Percentiles rank a stretch among this genome's conserved stretches.
These are phyloP conservation scores for Calliopsis andreniformis DNA, from an alignment of 1,140 invertebrate genomes.

Conservation along the genomic window DNA sequence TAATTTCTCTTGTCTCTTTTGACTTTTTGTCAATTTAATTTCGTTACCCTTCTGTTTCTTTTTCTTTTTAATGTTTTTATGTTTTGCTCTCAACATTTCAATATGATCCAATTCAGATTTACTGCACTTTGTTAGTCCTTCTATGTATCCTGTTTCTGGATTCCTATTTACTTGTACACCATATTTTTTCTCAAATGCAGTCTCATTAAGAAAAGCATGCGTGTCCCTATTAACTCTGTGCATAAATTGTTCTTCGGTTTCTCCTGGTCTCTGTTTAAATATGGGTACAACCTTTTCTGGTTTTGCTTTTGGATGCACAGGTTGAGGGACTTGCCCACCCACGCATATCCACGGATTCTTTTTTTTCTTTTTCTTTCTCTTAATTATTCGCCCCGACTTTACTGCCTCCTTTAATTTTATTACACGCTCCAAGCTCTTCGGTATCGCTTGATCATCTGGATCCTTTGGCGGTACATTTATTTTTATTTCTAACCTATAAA, in stretches of 20 bases:
- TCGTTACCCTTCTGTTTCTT: conserved; percentile 75
- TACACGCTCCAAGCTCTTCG: conserved; percentile 83
- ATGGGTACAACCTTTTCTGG: conserved; percentile 80
- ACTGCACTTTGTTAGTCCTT: conserved; percentile 76
- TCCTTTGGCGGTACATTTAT: conserved; percentile 86
- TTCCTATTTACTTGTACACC: conserved; percentile 81
- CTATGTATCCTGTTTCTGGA: conserved; percentile 79
- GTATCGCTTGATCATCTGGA: conserved; percentile 85
- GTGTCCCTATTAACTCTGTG: conserved; percentile 81
- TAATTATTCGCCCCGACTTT: conserved; percentile 71
- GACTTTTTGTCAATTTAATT: conserved; percentile 77
- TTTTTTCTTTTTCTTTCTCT: conserved; percentile 71
- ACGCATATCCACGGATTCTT: conserved; percentile 71
- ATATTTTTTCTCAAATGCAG: conserved; percentile 83
- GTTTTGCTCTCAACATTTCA: conserved; percentile 75
- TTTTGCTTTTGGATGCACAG: conserved; percentile 71
- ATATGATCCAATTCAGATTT: conserved; percentile 81
- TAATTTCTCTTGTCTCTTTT: conserved; percentile 78
- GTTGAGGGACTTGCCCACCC: conserved; percentile 46
- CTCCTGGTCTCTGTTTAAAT: conserved; percentile 80
- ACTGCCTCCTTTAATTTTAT: conserved; percentile 83
- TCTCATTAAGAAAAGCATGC: conserved; percentile 80
- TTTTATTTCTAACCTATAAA: conserved; percentile 84
- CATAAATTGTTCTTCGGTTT: conserved; percentile 79
- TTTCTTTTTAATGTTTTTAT: conserved; percentile 75